Conservation (phyloP, 2,888 invertebrate genomes). For the Agonopterix subpropinquella region DNA sequence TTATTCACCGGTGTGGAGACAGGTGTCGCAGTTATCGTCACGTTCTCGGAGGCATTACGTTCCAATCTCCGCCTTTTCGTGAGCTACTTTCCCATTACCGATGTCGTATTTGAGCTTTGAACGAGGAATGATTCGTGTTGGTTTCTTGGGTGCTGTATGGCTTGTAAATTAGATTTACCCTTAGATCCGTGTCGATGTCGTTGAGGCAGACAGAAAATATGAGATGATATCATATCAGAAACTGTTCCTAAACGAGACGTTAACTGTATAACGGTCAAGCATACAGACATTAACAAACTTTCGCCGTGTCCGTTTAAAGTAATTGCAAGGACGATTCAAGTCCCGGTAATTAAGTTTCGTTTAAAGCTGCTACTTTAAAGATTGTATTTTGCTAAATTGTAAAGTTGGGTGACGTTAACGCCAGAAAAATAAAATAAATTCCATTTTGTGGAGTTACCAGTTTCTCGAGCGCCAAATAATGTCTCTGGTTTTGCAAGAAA, state of each 20-base stretch:
- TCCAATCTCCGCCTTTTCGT: constrained; percentile 29
- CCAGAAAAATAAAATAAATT: neutral
- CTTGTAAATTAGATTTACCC: too few relatives aligned
- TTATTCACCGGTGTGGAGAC: constrained; percentile 49
- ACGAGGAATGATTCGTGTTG: neutral
- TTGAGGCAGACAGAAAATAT: too few relatives aligned
- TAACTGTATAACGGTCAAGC: too few relatives aligned
- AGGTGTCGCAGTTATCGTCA: constrained; percentile 45
- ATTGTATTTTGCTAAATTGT: too few relatives aligned
- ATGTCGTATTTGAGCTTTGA: constrained; percentile 3
- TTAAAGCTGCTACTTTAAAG: neutral
- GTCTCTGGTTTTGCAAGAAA: neutral
- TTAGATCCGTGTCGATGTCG: too few relatives aligned
- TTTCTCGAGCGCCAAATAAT: neutral
- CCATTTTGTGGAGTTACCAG: neutral
- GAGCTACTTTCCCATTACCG: constrained; percentile 32
- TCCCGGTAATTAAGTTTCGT: constrained; percentile 7
- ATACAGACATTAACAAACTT: too few relatives aligned
- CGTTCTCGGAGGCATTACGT: constrained; percentile 30
- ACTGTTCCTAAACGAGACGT: too few relatives aligned
- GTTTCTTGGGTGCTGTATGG: too few relatives aligned
- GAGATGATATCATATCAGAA: too few relatives aligned
- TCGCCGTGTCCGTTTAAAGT: neutral
- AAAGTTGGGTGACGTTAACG: neutral
- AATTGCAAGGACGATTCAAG: neutral